phyloP scores from a whole-genome alignment of 2,113 vertebrate species.

The Aramus guarauna region DNA sequence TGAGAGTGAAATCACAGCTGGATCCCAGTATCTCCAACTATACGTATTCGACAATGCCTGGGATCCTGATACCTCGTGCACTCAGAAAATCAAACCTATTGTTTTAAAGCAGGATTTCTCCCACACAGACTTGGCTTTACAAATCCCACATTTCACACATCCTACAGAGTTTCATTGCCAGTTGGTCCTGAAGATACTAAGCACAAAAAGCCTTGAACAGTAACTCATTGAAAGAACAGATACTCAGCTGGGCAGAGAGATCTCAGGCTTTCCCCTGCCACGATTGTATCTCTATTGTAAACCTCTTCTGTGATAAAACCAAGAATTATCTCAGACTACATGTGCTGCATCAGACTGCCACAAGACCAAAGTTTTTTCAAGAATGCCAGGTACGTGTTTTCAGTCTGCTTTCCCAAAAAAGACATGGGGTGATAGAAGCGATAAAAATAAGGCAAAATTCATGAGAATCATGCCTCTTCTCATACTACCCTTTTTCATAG shows the following conservation, averaged over 20 bases:
- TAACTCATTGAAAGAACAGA: background rate
- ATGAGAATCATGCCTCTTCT: background rate
- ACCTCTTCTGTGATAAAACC: background rate
- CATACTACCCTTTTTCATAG: background rate
- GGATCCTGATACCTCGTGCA: background rate
- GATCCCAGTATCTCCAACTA: background rate
- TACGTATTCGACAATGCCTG: background rate
- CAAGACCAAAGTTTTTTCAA: background rate
- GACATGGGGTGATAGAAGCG: background rate
- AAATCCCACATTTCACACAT: background rate
- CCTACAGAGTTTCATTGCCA: background rate
- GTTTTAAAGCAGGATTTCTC: background rate
- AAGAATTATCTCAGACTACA: background rate
- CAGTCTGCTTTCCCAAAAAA: background rate
- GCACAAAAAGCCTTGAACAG: background rate
- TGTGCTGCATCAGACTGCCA: background rate
- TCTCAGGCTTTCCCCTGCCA: background rate
- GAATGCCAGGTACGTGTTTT: background rate
- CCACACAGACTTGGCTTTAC: background rate
- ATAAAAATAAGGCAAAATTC: background rate
- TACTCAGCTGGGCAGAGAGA: background rate
- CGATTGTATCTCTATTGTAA: background rate
- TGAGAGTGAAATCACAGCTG: background rate
- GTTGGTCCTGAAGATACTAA: background rate
- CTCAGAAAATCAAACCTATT: background rate